These are phyloP conservation scores for Cephus spinipes DNA, from an alignment of 2,888 invertebrate species.

Conservation along the genomic window DNA sequence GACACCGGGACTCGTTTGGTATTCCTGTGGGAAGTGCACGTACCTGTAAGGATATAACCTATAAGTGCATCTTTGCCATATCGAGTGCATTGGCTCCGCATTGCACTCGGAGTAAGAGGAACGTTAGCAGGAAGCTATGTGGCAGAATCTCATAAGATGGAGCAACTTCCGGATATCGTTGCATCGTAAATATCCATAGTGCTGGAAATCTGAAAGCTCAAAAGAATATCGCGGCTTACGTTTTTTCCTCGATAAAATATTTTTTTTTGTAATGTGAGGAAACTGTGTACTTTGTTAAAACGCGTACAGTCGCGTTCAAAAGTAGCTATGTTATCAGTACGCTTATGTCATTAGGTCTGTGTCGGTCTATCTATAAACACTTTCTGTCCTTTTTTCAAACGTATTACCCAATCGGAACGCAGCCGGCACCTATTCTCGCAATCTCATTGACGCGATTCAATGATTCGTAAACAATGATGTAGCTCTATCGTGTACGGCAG, in stretches of 20 bases:
- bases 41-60: neutral
- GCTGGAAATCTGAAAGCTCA: neutral
- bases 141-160: neutral
- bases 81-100: neutral
- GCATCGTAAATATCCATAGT: neutral
- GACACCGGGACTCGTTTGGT: neutral
- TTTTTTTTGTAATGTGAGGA: neutral
- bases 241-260: neutral
- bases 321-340: neutral
- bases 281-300: neutral
- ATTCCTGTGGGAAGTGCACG: neutral
- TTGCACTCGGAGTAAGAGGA: neutral
- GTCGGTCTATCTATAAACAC: neutral
- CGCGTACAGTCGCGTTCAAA: neutral
- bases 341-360: neutral
- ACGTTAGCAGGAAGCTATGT: neutral
- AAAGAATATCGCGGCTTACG: neutral
- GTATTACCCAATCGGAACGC: neutral
- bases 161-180: neutral
- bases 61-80: neutral
- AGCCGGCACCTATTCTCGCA: neutral
- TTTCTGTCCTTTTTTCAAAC: neutral
- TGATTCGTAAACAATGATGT: conserved; percentile 58
- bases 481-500: conserved; percentile 39
- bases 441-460: conserved; percentile 26